These are phyloP conservation scores for Thamnaconus septentrionalis DNA, from an alignment of 2,113 vertebrate genomes.

Conservation along the genomic window DNA sequence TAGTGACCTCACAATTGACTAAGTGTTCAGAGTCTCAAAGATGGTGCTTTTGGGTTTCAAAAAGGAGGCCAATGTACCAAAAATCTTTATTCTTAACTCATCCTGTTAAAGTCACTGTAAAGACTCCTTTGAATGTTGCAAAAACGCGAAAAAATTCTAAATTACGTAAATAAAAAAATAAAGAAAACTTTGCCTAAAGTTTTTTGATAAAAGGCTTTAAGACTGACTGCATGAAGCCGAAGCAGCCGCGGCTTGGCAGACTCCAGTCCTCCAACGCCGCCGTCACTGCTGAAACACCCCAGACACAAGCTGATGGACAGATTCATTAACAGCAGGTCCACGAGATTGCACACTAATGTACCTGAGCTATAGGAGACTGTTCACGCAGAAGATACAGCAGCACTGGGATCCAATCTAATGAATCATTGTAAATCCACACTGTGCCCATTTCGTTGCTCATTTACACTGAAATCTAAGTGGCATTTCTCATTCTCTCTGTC, in stretches of 20 bases:
- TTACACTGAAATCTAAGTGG: conserved; percentile 70
- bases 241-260: conserved; percentile 20
- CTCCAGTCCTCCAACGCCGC: conserved; percentile 3
- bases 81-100: too few species aligned
- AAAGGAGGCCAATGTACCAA: too few species aligned
- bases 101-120: too few species aligned
- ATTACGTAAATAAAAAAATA: conserved; percentile 17
- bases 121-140: too few species aligned
- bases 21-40: too few species aligned
- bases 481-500: conserved; percentile 58
- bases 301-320: conserved; percentile 67
- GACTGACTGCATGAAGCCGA: conserved; percentile 31
- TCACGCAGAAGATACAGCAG: conserved; percentile 60
- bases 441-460: conserved; percentile 62
- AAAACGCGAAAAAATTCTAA: conserved; percentile 2
- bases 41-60: too few species aligned
- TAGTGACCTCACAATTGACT: too few species aligned
- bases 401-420: conserved; percentile 59
- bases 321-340: conserved; percentile 67
- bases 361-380: conserved; percentile 55
- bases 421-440: conserved; percentile 56
- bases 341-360: conserved; percentile 68
- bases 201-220: conserved; percentile 34
- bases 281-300: conserved; percentile 27
- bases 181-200: conserved; percentile 32